A percentile compares a stretch with the other conserved stretches of the same genome.
Conservation (phyloP, 2,113 vertebrate genomes). For the Cepphus grylle region DNA sequence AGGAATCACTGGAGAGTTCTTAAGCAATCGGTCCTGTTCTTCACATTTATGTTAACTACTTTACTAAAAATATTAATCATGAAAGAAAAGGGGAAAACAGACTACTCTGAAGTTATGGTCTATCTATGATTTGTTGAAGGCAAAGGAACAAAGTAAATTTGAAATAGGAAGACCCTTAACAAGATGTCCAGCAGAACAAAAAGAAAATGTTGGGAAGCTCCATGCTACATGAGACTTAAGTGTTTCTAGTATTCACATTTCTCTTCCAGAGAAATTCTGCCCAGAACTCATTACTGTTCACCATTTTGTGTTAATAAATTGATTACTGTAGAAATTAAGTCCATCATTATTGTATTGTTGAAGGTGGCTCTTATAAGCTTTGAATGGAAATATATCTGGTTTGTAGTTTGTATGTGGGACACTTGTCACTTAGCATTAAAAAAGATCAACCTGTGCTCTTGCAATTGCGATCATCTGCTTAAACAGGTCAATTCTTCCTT, state of each 20-base stretch:
- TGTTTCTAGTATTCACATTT: neutral
- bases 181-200: neutral
- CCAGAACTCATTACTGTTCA: neutral
- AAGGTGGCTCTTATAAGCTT: neutral
- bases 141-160: neutral
- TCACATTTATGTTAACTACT: neutral
- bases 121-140: neutral
- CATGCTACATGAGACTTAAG: neutral
- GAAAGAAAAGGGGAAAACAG: neutral
- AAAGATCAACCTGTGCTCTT: neutral
- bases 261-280: neutral
- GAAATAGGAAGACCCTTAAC: neutral
- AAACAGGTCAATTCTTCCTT: neutral
- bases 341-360: neutral
- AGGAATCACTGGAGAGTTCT: neutral
- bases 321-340: neutral
- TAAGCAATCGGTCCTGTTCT: neutral
- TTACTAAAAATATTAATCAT: neutral
- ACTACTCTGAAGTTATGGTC: neutral
- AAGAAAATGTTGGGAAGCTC: rapidly evolving
- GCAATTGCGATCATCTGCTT: neutral
- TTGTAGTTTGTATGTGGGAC: neutral
- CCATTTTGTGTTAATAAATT: neutral
- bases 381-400: neutral
- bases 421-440: neutral